phyloP scores from a whole-genome alignment of 2,113 vertebrate species.

The Xenus cinereus region DNA sequence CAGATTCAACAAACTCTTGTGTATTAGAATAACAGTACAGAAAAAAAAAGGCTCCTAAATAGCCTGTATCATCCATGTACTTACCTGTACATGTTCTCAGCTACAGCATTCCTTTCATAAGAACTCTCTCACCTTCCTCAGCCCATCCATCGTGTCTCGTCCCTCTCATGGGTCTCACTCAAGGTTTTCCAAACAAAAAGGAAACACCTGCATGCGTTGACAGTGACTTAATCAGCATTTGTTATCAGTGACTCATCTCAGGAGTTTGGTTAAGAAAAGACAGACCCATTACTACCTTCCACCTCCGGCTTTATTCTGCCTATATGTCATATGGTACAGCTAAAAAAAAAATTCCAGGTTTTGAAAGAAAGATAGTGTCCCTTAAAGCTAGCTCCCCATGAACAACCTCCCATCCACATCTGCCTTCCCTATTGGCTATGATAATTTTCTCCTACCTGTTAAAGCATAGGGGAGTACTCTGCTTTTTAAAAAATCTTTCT shows the following conservation, averaged over 20 bases:
- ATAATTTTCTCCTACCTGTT: not conserved
- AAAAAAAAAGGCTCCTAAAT: not conserved
- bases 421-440: not conserved
- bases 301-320: not conserved
- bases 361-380: not conserved
- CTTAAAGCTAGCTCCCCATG: not conserved
- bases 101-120: accelerated
- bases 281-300: not conserved
- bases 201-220: not conserved
- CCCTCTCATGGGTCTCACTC: not conserved
- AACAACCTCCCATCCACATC: not conserved
- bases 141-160: accelerated
- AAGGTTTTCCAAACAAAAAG: not conserved
- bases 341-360: not conserved
- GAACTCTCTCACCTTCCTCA: accelerated
- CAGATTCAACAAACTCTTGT: not conserved
- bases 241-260: not conserved
- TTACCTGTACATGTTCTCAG: accelerated
- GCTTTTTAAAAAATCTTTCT: not conserved
- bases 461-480: not conserved
- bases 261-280: not conserved
- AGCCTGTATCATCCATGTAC: accelerated
- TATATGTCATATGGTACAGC: not conserved
- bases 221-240: not conserved
- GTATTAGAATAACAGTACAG: accelerated